phyloP scores from a whole-genome alignment of 1,140 invertebrate genomes.

The Drosophila sulfurigaster region DNA sequence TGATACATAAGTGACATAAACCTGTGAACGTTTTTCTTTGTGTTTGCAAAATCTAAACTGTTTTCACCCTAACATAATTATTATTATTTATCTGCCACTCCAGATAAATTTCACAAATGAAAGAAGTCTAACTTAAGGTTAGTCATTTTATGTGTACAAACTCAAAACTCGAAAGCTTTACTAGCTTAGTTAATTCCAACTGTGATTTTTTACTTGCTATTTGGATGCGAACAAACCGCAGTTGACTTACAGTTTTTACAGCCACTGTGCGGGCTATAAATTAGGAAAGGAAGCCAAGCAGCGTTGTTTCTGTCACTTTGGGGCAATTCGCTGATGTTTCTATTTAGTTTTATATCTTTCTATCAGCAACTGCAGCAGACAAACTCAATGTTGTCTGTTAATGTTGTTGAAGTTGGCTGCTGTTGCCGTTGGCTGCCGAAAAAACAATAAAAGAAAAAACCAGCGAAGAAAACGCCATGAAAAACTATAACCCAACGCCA shows the following conservation, averaged over 20 bases:
- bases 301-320: slow-evolving; percentile 67
- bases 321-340: slow-evolving; percentile 64
- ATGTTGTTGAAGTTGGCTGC: slow-evolving; percentile 21
- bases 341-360: slow-evolving; percentile 63
- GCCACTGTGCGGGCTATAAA: slow-evolving; percentile 61
- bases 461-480: slow-evolving; percentile 5
- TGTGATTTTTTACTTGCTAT: not conserved
- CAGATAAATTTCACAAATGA: too few relatives aligned
- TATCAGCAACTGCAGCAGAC: slow-evolving; percentile 44
- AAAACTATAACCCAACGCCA: slow-evolving; percentile 64
- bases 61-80: too few relatives aligned
- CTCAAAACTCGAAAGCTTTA: not conserved
- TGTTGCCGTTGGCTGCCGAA: slow-evolving; percentile 6
- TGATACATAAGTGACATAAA: too few relatives aligned
- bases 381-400: slow-evolving; percentile 15
- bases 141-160: too few relatives aligned
- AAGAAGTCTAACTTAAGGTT: too few relatives aligned
- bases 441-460: slow-evolving; percentile 13
- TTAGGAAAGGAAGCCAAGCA: slow-evolving; percentile 46
- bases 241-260: slow-evolving; percentile 46
- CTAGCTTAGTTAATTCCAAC: not conserved
- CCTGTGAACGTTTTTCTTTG: too few relatives aligned
- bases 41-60: too few relatives aligned
- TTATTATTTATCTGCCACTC: too few relatives aligned
- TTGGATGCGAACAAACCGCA: too few relatives aligned